These are phyloP conservation scores for Theretra japonica DNA, from an alignment of 2,888 invertebrate species.

Conservation along the genomic window DNA sequence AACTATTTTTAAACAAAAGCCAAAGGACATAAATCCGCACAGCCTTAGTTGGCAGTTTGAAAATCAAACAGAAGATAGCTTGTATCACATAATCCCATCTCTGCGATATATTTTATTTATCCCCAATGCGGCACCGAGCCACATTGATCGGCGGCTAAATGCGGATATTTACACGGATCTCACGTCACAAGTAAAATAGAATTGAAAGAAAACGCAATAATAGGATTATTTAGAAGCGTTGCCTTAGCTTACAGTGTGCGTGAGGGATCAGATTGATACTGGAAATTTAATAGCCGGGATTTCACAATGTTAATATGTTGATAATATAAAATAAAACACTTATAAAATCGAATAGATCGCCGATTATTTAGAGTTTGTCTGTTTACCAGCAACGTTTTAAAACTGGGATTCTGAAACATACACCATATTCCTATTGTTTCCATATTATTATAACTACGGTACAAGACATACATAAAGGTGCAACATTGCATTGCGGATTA, in stretches of 20 bases:
- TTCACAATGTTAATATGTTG: not conserved
- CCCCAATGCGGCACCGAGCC: constrained; percentile 10
- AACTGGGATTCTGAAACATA: no score
- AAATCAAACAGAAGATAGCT: not conserved
- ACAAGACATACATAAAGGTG: no score
- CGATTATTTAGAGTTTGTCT: no score
- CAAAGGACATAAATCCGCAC: not conserved
- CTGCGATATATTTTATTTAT: constrained; percentile 16
- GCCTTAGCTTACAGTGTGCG: not conserved
- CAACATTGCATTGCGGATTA: no score
- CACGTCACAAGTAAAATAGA: constrained; percentile 15
- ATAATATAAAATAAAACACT: not conserved
- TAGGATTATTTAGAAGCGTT: constrained; percentile 9
- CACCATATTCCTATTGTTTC: no score
- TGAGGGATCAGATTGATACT: constrained; percentile 1
- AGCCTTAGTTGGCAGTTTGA: not conserved
- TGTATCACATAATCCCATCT: constrained; percentile 1
- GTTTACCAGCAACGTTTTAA: no score
- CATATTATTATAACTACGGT: no score
- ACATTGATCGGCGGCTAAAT: constrained; percentile 15
- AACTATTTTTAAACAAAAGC: not conserved
- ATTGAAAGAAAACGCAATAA: constrained; percentile 25
- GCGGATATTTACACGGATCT: constrained; percentile 20
- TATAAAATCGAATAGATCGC: no score
- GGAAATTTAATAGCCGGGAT: not conserved